Base-by-base conservation (phyloP, 2,113 vertebrate species). In the Melozone crissalis region DNA sequence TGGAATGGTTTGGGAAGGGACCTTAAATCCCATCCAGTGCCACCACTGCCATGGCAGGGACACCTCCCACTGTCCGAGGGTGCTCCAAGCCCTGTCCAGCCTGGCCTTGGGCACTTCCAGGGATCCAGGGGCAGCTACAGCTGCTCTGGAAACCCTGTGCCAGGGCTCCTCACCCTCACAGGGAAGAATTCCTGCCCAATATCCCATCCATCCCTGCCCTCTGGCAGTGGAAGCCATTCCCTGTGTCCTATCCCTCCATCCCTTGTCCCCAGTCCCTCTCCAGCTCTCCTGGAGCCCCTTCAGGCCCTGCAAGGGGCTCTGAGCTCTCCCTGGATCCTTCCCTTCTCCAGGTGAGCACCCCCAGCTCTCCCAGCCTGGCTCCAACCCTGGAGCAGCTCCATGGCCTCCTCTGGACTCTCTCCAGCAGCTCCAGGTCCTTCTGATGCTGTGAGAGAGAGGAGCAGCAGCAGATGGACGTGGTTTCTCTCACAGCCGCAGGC, bases 11-110 rank as follows among this genome's bases (percentile, higher is more conserved):
- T n/a, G 46, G 30, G 55, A 49, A 49, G 47, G 47, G 23, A 49
- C 47, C 13, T 49, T 49, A 7, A 51, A 51, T 5, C 49, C 49
- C 49, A 51, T 51, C 49, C 49, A 51, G 9, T 16, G 0, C 10
- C 52, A 74, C 10, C 15, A 31, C 15, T 39, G 37, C 8, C 61
- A n/a, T 9, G 19, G 9, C 69, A 75, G 54, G 61, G 54, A 82
- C 87, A 68, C 16, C 9, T 75, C 0, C 23, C 39, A 24, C 35
- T 2, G 0, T 0, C 13, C 24, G 54, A 75, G 46, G 46, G 0
- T 0, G 30, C 6, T 54, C 46, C 58, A 30, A 63, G 20, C n/a
- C n/a, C n/a, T 3, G 0, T n/a, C 47, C 46, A 61, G 0, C 28
- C 46, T 54, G 62, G 33, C 28, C 39, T 68, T 39, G 77, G 39